Conservation (phyloP, 2,113 vertebrate genomes). For the Perca flavescens region DNA sequence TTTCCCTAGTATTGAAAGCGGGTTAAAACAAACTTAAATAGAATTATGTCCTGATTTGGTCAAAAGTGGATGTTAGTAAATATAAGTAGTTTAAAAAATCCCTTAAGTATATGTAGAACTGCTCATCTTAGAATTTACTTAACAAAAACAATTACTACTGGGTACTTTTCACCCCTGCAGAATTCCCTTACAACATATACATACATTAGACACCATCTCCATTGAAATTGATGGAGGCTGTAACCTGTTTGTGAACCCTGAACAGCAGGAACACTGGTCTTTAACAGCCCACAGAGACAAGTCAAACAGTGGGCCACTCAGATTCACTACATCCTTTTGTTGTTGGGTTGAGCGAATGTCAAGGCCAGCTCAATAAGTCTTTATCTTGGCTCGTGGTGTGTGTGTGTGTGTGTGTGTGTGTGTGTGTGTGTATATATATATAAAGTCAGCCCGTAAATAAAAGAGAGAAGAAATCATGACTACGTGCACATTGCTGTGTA, state of each 20-base stretch:
- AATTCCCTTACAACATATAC: background rate
- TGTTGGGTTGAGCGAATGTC: constrained; percentile 71
- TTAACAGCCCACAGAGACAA: constrained; percentile 65
- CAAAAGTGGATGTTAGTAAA: too few relatives aligned
- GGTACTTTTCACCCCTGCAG: background rate
- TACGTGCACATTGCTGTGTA: constrained; percentile 60
- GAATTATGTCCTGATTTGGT: background rate
- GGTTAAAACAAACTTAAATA: background rate
- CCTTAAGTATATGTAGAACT: too few relatives aligned
- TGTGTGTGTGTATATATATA: background rate
- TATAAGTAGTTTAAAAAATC: too few relatives aligned
- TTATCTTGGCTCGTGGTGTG: constrained; percentile 64
- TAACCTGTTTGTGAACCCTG: constrained; percentile 75
- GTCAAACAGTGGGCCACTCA: constrained; percentile 71
- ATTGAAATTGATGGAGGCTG: constrained; percentile 46
- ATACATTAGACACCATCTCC: constrained; percentile 39
- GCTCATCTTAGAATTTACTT: background rate
- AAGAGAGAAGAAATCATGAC: constrained; percentile 43
- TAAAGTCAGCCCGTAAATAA: constrained; percentile 1
- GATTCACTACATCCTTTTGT: constrained; percentile 77
- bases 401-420: constrained; percentile 24
- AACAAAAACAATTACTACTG: background rate
- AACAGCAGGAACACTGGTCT: constrained; percentile 68
- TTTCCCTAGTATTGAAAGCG: background rate
- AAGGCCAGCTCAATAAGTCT: constrained; percentile 76